Evolutionary conservation across 2,888 invertebrate species (phyloP).

Genomic region (Acrobasis consociella): DNA sequence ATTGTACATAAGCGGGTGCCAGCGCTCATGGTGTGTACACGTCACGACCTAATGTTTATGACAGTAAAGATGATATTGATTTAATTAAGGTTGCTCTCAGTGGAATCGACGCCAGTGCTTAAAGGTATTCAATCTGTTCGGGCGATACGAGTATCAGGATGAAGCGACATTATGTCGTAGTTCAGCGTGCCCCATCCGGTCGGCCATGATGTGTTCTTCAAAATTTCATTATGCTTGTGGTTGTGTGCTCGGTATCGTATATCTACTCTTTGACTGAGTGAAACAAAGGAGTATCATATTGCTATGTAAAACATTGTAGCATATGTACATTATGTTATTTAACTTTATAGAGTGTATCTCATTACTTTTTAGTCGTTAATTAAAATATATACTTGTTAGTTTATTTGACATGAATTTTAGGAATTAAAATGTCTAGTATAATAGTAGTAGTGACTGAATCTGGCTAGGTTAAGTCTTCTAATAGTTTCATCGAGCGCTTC

Average conservation of each 20-base stretch:
- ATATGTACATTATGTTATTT: neutral
- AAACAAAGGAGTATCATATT: constrained; percentile 8
- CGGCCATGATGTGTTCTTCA: constrained; percentile 34
- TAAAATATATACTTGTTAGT: no score
- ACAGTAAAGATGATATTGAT: constrained; percentile 64
- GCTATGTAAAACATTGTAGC: constrained; percentile 4
- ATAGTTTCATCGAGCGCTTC: no score
- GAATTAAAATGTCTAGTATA: no score
- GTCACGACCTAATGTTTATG: constrained; percentile 58
- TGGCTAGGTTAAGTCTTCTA: no score
- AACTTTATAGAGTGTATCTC: no score
- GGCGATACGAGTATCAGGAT: constrained; percentile 61
- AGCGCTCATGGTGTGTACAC: constrained; percentile 42
- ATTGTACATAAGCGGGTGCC: constrained; percentile 51
- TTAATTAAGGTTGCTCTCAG: constrained; percentile 42
- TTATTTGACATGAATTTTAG: no score
- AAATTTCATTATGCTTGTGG: constrained; percentile 30
- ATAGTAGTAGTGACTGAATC: no score
- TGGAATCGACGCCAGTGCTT: constrained; percentile 64
- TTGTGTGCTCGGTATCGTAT: constrained; percentile 11
- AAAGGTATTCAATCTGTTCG: constrained; percentile 68
- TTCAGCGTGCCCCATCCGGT: constrained; percentile 43
- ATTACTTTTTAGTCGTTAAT: no score
- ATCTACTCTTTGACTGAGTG: constrained; percentile 15
- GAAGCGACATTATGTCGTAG: constrained; percentile 58